These are phyloP conservation scores for Kuschelorhynchus macadamiae DNA, from an alignment of 2,888 invertebrate genomes.

Conservation along the genomic window DNA sequence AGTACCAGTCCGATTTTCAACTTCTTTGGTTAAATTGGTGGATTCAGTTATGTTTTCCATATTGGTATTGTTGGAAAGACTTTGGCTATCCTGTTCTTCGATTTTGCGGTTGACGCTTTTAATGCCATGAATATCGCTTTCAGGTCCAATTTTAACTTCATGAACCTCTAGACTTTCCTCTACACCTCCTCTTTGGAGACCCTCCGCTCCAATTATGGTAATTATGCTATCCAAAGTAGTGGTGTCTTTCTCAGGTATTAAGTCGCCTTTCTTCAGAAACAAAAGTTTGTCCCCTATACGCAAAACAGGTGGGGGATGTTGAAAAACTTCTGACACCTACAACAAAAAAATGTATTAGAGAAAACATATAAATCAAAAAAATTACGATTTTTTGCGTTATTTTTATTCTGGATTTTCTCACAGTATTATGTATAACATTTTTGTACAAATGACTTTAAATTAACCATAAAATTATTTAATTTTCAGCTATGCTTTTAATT, in stretches of 20 bases:
- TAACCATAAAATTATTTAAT: too few relatives aligned
- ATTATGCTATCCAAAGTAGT: conserved; percentile 66
- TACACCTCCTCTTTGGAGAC: conserved; percentile 63
- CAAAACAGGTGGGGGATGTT: conserved; percentile 66
- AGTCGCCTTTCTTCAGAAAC: conserved; percentile 64
- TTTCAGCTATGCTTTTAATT: too few relatives aligned
- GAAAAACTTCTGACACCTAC: conserved; percentile 62
- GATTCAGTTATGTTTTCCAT: neutral
- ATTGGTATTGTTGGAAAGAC: neutral
- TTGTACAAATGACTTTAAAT: too few relatives aligned
- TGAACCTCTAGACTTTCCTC: conserved; percentile 57
- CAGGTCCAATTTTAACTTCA: conserved; percentile 50
- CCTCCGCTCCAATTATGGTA: conserved; percentile 69
- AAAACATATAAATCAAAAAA: neutral
- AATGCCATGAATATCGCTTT: conserved; percentile 7
- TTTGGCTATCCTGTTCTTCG: neutral
- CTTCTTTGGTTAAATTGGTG: neutral
- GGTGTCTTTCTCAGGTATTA: conserved; percentile 63
- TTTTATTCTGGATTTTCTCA: neutral
- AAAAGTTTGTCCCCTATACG: conserved; percentile 66
- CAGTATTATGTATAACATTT: too few relatives aligned
- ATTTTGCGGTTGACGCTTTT: neutral
- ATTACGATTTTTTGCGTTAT: too few relatives aligned
- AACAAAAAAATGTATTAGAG: neutral
- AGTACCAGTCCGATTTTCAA: conserved; percentile 9